A percentile compares a stretch with the other conserved stretches of the same genome.
phyloP scores from a whole-genome alignment of 2,797 vertebrate species.

The Cryptoprocta ferox region DNA sequence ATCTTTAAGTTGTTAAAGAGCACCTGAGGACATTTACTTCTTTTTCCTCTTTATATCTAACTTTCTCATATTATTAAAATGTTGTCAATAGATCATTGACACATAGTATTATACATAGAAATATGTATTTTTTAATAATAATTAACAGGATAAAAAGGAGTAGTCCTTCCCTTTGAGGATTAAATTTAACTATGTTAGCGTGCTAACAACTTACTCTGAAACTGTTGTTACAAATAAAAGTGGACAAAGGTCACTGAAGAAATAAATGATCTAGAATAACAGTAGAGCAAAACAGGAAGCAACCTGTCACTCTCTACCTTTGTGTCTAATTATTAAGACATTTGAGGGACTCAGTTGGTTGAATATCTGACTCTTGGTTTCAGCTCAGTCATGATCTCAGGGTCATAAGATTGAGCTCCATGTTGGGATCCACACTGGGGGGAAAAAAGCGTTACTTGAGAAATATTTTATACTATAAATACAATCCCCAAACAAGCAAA shows the following conservation, averaged over 20 bases:
- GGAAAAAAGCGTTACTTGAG: background rate
- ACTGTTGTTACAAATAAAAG: background rate
- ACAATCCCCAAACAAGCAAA: background rate
- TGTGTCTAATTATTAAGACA: background rate
- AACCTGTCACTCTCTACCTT: background rate
- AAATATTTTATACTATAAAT: constrained; percentile 13
- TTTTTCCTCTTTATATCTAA: background rate
- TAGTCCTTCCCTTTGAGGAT: background rate
- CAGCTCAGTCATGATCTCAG: too few species aligned
- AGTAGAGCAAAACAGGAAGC: background rate
- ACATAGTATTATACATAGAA: background rate
- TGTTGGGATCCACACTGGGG: too few species aligned
- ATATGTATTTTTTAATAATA: background rate
- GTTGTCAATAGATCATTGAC: background rate
- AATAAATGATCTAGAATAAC: constrained; percentile 4
- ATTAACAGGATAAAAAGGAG: background rate
- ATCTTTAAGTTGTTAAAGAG: background rate
- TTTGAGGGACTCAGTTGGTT: background rate
- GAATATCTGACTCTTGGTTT: too few species aligned
- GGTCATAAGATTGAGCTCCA: too few species aligned
- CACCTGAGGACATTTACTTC: background rate
- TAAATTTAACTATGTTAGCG: constrained; percentile 59
- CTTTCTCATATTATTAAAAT: constrained; percentile 7
- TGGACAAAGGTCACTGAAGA: background rate
- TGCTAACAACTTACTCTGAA: background rate